A percentile compares a stretch with the other conserved stretches of the same genome.
Conservation (phyloP, 1,140 invertebrate species). For the Lycorma delicatula region DNA sequence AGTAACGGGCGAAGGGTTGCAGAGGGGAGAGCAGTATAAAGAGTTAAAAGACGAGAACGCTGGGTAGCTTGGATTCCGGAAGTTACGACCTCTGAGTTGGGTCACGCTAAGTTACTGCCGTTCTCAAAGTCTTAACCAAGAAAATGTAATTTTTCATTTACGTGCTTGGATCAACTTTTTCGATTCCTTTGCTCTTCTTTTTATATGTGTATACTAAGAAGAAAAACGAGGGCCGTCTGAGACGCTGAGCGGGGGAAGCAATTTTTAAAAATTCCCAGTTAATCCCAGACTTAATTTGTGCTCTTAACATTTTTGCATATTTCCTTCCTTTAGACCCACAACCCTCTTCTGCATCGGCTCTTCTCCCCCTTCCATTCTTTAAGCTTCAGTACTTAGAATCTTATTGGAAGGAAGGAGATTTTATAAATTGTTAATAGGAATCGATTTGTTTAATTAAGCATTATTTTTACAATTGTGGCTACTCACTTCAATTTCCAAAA, state of each 20-base stretch:
- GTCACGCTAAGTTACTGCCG: constrained; percentile 6
- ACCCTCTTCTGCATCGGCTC: background rate
- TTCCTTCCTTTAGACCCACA: constrained; percentile 7
- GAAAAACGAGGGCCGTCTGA: constrained; percentile 15
- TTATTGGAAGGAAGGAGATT: constrained; percentile 1
- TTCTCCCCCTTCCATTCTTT: background rate
- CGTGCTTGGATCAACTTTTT: constrained; percentile 31
- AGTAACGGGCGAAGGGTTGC: background rate
- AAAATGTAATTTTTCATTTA: constrained; percentile 32
- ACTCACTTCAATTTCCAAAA: too few relatives aligned
- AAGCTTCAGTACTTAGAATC: background rate
- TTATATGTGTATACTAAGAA: constrained; percentile 22
- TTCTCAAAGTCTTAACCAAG: constrained; percentile 26
- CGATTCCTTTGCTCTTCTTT: constrained; percentile 20
- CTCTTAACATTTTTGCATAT: constrained; percentile 25
- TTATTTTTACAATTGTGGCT: too few relatives aligned
- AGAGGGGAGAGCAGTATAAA: background rate
- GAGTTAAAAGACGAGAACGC: background rate
- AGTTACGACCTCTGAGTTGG: background rate
- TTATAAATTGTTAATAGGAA: constrained; percentile 3
- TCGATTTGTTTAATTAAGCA: constrained; percentile 2
- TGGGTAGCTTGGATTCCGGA: too few relatives aligned
- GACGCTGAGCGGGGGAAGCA: constrained; percentile 19
- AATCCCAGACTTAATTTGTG: constrained; percentile 30
- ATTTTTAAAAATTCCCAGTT: constrained; percentile 30